Conservation (phyloP, 1,140 invertebrate species). For the Halyomorpha halys region DNA sequence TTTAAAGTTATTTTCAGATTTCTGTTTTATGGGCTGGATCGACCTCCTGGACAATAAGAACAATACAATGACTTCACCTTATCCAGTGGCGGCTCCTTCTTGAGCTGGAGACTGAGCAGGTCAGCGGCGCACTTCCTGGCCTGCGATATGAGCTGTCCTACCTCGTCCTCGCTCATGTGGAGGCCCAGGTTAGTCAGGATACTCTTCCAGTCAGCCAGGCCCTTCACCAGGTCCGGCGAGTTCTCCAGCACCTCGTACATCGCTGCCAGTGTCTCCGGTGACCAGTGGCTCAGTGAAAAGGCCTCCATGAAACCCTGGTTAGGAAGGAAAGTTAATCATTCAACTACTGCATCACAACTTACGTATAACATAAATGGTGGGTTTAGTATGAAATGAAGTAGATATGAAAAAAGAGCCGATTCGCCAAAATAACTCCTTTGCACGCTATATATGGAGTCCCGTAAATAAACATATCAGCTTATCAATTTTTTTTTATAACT, state of each 20-base stretch:
- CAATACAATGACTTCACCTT: not conserved
- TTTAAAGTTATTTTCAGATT: no score
- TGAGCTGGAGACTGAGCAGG: not conserved
- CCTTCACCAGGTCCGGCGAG: slow-evolving; percentile 1
- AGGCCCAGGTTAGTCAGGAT: slow-evolving; percentile 8
- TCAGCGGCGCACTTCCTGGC: slow-evolving; percentile 13
- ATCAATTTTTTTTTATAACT: no score
- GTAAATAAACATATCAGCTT: no score
- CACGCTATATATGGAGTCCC: no score
- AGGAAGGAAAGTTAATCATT: no score
- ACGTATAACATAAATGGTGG: no score
- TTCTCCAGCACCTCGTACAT: slow-evolving; percentile 19
- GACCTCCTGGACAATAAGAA: no score
- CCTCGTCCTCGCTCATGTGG: slow-evolving; percentile 13
- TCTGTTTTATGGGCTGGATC: no score
- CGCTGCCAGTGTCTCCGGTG: slow-evolving; percentile 17
- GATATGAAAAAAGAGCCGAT: no score
- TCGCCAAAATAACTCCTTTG: no score
- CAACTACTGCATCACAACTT: no score
- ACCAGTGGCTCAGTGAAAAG: slow-evolving; percentile 17
- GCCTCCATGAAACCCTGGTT: slow-evolving; percentile 20
- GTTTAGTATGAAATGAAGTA: no score
- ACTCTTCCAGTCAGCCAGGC: slow-evolving; percentile 18
- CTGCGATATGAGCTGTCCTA: not conserved
- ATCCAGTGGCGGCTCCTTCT: not conserved